Conservation (phyloP, 2,888 invertebrate genomes). For the Drosophila planitibia region DNA sequence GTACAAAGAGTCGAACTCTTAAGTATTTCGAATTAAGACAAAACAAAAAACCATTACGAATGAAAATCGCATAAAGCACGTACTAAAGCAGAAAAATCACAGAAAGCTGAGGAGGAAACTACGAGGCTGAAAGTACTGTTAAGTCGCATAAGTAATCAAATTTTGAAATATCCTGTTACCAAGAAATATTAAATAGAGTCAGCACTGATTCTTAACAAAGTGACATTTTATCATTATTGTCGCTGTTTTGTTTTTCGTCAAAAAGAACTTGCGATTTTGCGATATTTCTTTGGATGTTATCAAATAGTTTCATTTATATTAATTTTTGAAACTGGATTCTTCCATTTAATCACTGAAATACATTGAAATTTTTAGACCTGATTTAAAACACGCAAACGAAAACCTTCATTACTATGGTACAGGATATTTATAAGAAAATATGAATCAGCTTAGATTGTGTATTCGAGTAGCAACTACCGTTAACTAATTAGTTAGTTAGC, state of each 20-base stretch:
- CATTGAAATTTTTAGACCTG: neutral
- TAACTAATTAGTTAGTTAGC: neutral
- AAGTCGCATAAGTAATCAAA: neutral
- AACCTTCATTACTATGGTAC: neutral
- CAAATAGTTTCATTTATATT: neutral
- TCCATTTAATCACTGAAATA: neutral
- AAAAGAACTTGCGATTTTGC: neutral
- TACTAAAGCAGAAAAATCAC: slow-evolving; percentile 19
- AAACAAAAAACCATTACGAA: slow-evolving; percentile 1
- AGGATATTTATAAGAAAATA: neutral
- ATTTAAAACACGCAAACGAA: neutral
- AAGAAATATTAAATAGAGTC: neutral
- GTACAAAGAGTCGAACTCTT: slow-evolving; percentile 27
- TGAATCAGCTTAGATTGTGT: neutral
- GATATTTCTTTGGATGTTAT: neutral
- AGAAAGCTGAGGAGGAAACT: neutral
- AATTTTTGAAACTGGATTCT: neutral
- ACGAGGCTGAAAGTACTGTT: neutral
- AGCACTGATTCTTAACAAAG: neutral
- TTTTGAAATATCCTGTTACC: neutral
- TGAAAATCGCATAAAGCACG: slow-evolving; percentile 2
- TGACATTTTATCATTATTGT: neutral
- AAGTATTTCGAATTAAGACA: slow-evolving; percentile 19
- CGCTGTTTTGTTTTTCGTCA: neutral
- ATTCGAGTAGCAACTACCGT: neutral